Conservation (phyloP, 2,113 vertebrate genomes). For the Suricata suricatta region DNA sequence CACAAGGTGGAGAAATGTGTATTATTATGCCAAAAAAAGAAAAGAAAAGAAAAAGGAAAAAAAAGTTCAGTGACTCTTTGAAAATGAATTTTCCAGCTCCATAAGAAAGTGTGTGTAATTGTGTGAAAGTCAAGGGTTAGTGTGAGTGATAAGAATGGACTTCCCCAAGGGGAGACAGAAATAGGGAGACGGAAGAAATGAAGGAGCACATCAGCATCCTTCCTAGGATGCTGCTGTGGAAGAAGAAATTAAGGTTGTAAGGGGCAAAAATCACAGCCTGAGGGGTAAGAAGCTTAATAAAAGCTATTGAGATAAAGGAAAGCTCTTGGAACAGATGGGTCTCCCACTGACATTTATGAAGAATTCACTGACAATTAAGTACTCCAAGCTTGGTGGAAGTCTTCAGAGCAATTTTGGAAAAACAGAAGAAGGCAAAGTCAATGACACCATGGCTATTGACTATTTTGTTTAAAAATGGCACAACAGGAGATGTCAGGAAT, state of each 20-base stretch:
- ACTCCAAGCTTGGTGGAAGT: constrained; percentile 32
- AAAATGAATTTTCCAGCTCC: constrained; percentile 9
- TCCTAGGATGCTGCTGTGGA: background rate
- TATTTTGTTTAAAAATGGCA: constrained; percentile 75
- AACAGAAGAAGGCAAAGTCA: constrained; percentile 47
- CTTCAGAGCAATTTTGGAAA: constrained; percentile 75
- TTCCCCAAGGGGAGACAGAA: background rate
- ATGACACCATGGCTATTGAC: constrained; percentile 52
- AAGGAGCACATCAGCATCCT: background rate
- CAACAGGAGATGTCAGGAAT: constrained; percentile 41
- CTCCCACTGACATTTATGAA: constrained; percentile 64
- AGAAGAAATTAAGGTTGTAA: constrained; percentile 73
- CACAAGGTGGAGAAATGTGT: background rate
- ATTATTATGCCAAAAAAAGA: background rate
- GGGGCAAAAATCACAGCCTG: constrained; percentile 58
- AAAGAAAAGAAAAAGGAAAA: background rate
- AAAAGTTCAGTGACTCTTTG: background rate
- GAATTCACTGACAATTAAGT: constrained; percentile 58
- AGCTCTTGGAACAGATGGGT: constrained; percentile 19
- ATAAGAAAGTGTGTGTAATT: background rate
- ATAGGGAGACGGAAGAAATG: constrained; percentile 5
- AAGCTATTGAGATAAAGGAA: constrained; percentile 65
- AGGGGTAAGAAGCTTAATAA: constrained; percentile 68
- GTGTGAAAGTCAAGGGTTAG: constrained; percentile 30
- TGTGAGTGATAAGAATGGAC: background rate